These are phyloP conservation scores for Eristalis intricaria DNA, from an alignment of 2,888 invertebrate species.

Conservation along the genomic window DNA sequence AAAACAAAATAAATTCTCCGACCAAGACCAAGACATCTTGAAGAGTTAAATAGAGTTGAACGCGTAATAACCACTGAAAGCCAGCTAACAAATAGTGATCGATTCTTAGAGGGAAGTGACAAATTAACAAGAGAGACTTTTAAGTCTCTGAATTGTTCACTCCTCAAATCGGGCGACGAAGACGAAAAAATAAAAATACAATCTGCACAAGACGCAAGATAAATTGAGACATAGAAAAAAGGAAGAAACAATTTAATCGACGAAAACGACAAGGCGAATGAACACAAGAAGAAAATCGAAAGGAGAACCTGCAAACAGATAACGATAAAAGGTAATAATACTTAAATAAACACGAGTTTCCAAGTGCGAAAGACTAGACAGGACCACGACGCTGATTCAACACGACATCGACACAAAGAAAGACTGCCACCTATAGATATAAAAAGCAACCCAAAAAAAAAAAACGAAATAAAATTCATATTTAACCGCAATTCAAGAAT, in stretches of 20 bases:
- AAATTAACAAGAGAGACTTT: conserved; percentile 24
- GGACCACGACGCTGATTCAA: background rate
- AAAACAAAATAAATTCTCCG: conserved; percentile 13
- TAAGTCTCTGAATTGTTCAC: conserved; percentile 30
- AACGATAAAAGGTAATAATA: background rate
- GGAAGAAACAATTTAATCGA: background rate
- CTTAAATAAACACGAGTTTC: conserved; percentile 27
- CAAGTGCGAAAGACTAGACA: background rate
- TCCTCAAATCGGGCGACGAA: background rate
- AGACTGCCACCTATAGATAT: no score
- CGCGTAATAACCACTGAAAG: background rate
- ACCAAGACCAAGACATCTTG: background rate
- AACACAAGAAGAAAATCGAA: background rate
- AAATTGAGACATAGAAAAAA: conserved; percentile 12
- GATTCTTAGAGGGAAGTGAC: background rate
- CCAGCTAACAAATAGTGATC: conserved; percentile 22
- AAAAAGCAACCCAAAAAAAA: no score
- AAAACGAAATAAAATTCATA: no score
- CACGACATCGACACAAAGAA: background rate
- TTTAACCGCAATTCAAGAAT: no score
- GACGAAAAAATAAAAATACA: background rate
- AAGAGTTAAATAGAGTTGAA: background rate
- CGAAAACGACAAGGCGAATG: background rate
- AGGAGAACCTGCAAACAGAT: background rate
- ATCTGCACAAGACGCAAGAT: background rate